These are phyloP conservation scores for Pammene fasciana DNA, from an alignment of 2,888 invertebrate genomes.

Conservation along the genomic window DNA sequence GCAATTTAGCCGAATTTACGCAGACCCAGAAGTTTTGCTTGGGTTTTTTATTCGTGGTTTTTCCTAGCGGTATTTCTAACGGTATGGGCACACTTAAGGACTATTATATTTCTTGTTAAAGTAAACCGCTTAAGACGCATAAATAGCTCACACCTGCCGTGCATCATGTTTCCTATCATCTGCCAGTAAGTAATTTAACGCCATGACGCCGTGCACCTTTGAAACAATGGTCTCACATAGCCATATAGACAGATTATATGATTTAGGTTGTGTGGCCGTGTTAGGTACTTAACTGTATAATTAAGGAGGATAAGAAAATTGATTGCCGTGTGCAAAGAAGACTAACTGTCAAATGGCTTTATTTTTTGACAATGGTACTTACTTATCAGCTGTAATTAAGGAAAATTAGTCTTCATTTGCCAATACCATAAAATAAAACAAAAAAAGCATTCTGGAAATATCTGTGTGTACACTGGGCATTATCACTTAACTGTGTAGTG, in stretches of 20 bases:
- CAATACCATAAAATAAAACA: no score
- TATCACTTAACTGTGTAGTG: no score
- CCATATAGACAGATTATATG: background rate
- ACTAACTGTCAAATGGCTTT: no score
- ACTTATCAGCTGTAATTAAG: no score
- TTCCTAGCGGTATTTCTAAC: background rate
- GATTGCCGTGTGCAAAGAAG: background rate
- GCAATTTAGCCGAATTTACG: no score
- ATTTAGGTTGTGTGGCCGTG: background rate
- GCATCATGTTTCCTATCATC: slow-evolving; percentile 45
- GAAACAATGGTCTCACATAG: slow-evolving; percentile 17
- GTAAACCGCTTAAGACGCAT: slow-evolving; percentile 4
- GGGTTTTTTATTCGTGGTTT: background rate
- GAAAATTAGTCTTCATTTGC: no score
- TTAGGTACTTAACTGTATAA: background rate
- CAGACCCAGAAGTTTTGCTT: background rate
- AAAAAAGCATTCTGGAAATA: no score
- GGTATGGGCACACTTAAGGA: background rate
- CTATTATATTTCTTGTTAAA: background rate
- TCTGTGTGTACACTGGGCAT: no score
- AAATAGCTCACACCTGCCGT: slow-evolving; percentile 48
- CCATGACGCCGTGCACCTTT: slow-evolving; percentile 23
- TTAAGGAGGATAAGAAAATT: background rate
- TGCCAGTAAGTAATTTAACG: slow-evolving; percentile 43
- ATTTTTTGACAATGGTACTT: no score